Evolutionary conservation across 2,797 vertebrate genomes (phyloP), one percentile per base, ranked within the genome.

Genomic region (Lagocephalus sceleratus): DNA sequence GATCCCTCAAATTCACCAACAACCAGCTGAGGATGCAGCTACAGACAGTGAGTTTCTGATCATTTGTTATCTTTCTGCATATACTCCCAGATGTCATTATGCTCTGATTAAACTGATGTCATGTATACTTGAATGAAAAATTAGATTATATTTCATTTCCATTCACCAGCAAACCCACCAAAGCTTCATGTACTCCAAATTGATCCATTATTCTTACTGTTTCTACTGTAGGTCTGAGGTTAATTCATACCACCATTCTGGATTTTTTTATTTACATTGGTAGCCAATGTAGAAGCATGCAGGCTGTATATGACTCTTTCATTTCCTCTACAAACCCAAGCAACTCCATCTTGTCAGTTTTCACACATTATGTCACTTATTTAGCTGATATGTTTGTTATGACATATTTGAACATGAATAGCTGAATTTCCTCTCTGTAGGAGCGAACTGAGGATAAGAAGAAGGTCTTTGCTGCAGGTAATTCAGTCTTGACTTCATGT

Each of bases 1-100:
- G 97, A 41, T 99, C 96, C 1, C 83, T 99, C 23, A 97, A 94
- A 82, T 95, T 96, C 87, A 99, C 95, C 83, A 99, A 99, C 90
- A 97, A 91, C 73, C 96, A 96, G 84, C 92, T 99, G 67, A 91
- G 92, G 70, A 87, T 94, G 89, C 95, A 98, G 82, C 94, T 99
- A n/a, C 97, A 98, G 86, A 92, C 91, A 0, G 96, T 94, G 83
- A 94, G 94, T 92, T 79, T 48, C 19, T 60, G 20, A 26, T n/a
- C 5, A 51, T 17, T 44, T 20, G 20, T 44, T 12, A 20, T 6
- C 29, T 32, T 32, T 32, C 29, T 32, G 9, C 26, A 8, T 29
- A 8, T 5, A 2, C 5, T 29, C 9, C 10, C 26, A 6, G 25
- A 25, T 25, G 25, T 5, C 25, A 25, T n/a, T 25, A 25, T 5